A percentile compares a stretch with the other conserved stretches of the same genome.
These are phyloP conservation scores for Aegithalos caudatus DNA, from an alignment of 2,113 vertebrate genomes.

Conservation along the genomic window DNA sequence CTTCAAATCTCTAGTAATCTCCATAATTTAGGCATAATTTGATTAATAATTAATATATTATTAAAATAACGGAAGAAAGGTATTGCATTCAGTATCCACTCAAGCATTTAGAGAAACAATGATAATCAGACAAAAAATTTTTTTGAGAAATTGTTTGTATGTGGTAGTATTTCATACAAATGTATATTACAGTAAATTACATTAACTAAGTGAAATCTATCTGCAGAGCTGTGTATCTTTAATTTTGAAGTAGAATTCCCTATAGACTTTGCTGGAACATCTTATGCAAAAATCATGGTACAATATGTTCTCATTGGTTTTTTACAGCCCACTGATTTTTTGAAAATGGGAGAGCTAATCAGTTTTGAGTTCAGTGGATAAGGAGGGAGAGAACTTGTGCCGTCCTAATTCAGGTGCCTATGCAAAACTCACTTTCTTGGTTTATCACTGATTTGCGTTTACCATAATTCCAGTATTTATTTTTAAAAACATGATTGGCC, in stretches of 20 bases:
- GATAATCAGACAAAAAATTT: neutral
- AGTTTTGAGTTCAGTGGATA: neutral
- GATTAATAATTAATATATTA: neutral
- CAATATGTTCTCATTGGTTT: neutral
- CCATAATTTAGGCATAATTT: neutral
- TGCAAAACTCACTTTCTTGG: neutral
- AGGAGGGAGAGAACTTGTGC: neutral
- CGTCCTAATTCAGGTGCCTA: neutral
- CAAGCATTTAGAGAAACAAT: neutral
- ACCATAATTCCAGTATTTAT: neutral
- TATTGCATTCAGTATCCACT: neutral
- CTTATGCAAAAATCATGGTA: neutral
- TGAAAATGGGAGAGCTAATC: neutral
- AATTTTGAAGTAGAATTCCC: neutral
- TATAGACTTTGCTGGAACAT: rapidly evolving
- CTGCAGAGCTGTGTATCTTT: neutral
- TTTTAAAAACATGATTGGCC: neutral
- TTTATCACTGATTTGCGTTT: neutral
- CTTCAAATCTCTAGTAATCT: neutral
- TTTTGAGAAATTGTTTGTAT: neutral
- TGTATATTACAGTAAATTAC: neutral
- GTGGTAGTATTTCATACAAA: neutral
- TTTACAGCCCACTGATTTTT: neutral
- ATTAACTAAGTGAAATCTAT: neutral
- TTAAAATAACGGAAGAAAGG: neutral